Percentiles rank a stretch among this genome's conserved stretches.
phyloP scores from a whole-genome alignment of 2,797 vertebrate genomes.

The Gephyroberyx darwinii region DNA sequence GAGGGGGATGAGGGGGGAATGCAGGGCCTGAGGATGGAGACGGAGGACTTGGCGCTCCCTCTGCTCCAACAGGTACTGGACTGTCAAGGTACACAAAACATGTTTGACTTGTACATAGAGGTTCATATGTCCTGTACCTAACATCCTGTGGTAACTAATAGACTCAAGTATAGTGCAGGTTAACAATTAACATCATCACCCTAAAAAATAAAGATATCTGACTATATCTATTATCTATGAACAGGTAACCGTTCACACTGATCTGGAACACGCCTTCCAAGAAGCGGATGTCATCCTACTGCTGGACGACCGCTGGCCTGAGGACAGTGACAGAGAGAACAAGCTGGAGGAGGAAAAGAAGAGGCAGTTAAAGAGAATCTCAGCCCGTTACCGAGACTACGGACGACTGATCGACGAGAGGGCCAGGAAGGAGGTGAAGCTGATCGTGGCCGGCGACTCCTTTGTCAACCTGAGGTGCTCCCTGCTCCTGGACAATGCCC shows the following conservation, averaged over 20 bases:
- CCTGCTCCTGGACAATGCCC: slow-evolving; percentile 77
- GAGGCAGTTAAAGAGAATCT: slow-evolving; percentile 59
- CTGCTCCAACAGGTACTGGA: slow-evolving; percentile 74
- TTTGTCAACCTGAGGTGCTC: slow-evolving; percentile 86
- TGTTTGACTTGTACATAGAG: too few relatives aligned
- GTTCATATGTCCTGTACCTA: too few relatives aligned
- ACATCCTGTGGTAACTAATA: too few relatives aligned
- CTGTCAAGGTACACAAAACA: too few relatives aligned
- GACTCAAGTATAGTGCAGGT: too few relatives aligned
- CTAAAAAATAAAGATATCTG: not conserved
- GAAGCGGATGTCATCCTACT: slow-evolving; percentile 86
- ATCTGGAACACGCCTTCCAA: slow-evolving; percentile 81
- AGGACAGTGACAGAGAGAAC: not conserved
- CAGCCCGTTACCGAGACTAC: slow-evolving; percentile 79
- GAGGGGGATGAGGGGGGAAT: slow-evolving; percentile 70
- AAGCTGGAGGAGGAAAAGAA: slow-evolving; percentile 43
- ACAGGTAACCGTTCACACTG: slow-evolving; percentile 81
- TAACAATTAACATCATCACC: not conserved
- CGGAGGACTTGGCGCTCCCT: slow-evolving; percentile 80
- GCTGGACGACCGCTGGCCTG: slow-evolving; percentile 80
- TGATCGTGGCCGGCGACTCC: slow-evolving; percentile 86
- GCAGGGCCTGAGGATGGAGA: slow-evolving; percentile 75
- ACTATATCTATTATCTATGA: not conserved
- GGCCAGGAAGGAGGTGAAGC: slow-evolving; percentile 80
- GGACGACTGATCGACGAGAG: slow-evolving; percentile 84